Evolutionary conservation across 2,113 vertebrate genomes (phyloP), one percentile per base, ranked within the genome.

Genomic region (Perca schrenkii): DNA sequence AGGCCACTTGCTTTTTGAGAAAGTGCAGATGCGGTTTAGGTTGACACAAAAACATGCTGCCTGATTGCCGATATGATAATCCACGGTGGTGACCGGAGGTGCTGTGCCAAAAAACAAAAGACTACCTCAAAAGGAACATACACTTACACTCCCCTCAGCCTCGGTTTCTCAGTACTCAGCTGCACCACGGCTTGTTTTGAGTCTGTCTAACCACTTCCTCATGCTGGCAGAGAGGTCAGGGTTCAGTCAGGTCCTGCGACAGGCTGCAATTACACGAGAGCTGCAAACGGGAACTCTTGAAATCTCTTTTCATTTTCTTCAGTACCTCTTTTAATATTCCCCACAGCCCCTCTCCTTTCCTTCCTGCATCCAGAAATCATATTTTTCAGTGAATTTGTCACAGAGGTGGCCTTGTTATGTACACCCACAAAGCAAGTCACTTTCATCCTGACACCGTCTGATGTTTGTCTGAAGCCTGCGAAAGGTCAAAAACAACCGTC

Each of bases 121-220:
- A 73, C 46, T 75, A 63, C 80, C 78, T 75, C 15, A 77, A 73
- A 82, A 65, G 78, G 82, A 88, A 83, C 84, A 63, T 61, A 58
- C 56, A 57, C 81, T 74, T 72, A 54, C 71, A 72, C 72, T 43
- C 25, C 43, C 63, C 68, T 49, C 75, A 53, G 82, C 63, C 61
- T 83, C 15, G 12, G 83, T 71, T 83, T 89, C 80, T 74, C 74
- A 82, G 78, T 52, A 53, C 83, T 82, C 78, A 53, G 76, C 77
- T 82, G 68, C 84, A 62, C 65, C 73, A 11, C 8, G 58, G 84
- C 81, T 87, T 90, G 83, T 91, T 91, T 76, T 83, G 84, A 86
- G 83, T 79, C 88, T 82, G 90, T 84, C 84, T 91, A 94, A 94
- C 91, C 89, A 91, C 93, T 92, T 94, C 92, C 92, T 92, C 91